Percentiles rank a stretch among this genome's conserved stretches.
Evolutionary conservation across 1,140 invertebrate genomes (phyloP).

Genomic region (Ceratosolen fusciceps): DNA sequence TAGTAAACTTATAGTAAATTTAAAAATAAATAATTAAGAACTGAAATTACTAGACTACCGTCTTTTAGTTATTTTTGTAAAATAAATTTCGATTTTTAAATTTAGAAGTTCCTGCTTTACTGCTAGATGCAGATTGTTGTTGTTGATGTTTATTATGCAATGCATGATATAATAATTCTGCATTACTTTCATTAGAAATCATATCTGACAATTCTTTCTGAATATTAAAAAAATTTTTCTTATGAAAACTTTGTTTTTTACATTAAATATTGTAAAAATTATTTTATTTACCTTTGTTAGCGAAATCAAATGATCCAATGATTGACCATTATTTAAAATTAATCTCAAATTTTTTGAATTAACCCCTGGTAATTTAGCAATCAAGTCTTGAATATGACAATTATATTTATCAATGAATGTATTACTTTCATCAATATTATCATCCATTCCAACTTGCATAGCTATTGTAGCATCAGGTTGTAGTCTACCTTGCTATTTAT

Average conservation of each 20-base stretch:
- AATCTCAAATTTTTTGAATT: constrained; percentile 87
- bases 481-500: constrained; percentile 77
- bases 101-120: constrained; percentile 53
- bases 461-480: constrained; percentile 84
- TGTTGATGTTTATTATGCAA: constrained; percentile 75
- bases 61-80: constrained; percentile 55
- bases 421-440: constrained; percentile 73
- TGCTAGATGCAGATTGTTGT: constrained; percentile 55
- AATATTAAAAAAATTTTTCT: constrained; percentile 54
- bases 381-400: constrained; percentile 85
- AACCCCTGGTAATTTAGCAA: constrained; percentile 91
- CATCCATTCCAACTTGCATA: constrained; percentile 77
- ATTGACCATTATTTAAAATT: constrained; percentile 85
- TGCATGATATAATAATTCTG: constrained; percentile 75
- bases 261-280: not conserved
- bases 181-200: constrained; percentile 78
- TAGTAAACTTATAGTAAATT: no score
- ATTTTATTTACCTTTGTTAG: constrained; percentile 73
- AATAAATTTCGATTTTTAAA: constrained; percentile 62
- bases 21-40: no score
- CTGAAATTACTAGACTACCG: no score
- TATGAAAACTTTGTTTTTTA: no score
- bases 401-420: constrained; percentile 81
- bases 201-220: constrained; percentile 78
- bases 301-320: constrained; percentile 78